Evolutionary conservation across 2,113 vertebrate species (phyloP).

Genomic region (Plectropomus leopardus): DNA sequence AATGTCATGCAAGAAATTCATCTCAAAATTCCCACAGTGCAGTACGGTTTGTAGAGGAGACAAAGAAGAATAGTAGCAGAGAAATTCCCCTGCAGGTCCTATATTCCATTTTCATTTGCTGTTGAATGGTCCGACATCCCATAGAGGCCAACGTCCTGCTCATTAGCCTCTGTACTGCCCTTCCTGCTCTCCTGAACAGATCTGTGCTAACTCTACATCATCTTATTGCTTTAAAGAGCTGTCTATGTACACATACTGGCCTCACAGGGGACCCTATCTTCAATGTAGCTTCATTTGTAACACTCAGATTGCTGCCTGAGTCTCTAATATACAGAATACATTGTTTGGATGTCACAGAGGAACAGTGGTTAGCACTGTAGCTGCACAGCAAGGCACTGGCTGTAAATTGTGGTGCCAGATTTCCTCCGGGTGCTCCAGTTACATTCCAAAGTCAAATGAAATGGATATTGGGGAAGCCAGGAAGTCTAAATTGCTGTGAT

Average conservation of each 20-base stretch:
- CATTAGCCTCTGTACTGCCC: neutral
- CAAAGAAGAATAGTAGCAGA: neutral
- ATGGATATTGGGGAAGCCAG: neutral
- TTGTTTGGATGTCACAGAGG: neutral
- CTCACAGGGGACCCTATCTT: neutral
- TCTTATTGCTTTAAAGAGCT: conserved; percentile 2
- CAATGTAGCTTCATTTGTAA: neutral
- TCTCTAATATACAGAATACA: neutral
- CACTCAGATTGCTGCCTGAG: neutral
- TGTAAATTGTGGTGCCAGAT: neutral
- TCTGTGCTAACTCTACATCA: conserved; percentile 8
- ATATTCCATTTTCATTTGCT: neutral
- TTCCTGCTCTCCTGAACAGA: neutral
- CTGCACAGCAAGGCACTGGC: neutral
- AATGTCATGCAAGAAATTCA: too few species aligned
- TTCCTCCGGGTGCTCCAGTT: neutral
- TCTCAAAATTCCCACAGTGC: too few species aligned
- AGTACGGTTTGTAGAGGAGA: too few species aligned
- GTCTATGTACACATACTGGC: too few species aligned
- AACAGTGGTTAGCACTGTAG: neutral
- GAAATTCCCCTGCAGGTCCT: neutral
- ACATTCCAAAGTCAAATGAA: neutral
- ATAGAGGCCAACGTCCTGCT: neutral
- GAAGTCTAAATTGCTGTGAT: neutral
- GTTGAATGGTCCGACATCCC: neutral